These are phyloP conservation scores for Cheilosia scutellata DNA, from an alignment of 2,888 invertebrate species.

Conservation along the genomic window DNA sequence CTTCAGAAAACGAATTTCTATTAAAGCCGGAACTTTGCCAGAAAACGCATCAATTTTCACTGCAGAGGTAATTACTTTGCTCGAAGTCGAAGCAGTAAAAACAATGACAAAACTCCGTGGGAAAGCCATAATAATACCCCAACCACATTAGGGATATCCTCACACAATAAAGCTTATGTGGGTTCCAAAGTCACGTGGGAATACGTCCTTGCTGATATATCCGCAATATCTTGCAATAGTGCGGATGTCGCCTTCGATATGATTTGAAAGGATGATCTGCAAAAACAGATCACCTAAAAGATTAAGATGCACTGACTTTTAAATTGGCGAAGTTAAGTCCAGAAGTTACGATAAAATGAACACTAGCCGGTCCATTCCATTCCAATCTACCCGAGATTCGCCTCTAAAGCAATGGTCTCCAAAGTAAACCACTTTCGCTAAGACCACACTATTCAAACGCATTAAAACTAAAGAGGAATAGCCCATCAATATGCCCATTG, in stretches of 20 bases:
- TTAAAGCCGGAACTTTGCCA: too few species aligned
- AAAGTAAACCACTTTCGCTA: neutral
- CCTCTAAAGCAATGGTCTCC: neutral
- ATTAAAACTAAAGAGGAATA: constrained; percentile 5
- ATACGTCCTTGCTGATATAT: constrained; percentile 6
- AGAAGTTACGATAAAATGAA: neutral
- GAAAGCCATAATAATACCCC: too few species aligned
- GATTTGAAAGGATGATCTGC: constrained; percentile 2
- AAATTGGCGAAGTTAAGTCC: too few species aligned
- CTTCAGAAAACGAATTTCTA: too few species aligned
- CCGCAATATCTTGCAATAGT: constrained; percentile 12
- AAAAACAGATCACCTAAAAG: neutral
- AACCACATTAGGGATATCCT: too few species aligned
- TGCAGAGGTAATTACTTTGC: too few species aligned
- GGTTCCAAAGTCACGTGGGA: too few species aligned
- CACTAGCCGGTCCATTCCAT: neutral
- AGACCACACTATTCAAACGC: neutral
- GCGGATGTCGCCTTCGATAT: neutral
- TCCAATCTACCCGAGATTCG: neutral
- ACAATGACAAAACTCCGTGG: too few species aligned
- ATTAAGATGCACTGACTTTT: too few species aligned
- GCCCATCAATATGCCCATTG: constrained; percentile 4
- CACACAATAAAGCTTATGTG: too few species aligned
- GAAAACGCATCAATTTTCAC: too few species aligned
- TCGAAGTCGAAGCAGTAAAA: too few species aligned